Base-by-base conservation (phyloP, 2,113 vertebrate species). In the Eolophus roseicapilla region DNA sequence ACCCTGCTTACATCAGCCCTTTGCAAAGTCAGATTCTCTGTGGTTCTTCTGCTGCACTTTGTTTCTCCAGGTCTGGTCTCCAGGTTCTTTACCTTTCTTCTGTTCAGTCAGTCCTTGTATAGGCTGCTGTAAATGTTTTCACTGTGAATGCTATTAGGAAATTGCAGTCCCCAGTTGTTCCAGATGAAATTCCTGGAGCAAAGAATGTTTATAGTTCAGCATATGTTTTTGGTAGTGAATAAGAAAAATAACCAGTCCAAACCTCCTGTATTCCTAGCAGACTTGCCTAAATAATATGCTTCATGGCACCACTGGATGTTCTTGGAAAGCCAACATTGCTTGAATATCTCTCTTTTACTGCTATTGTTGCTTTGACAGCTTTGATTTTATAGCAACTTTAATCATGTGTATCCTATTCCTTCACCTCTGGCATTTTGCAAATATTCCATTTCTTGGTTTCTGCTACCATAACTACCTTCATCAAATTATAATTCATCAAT, bases 341-440 rank as follows among this genome's bases (percentile, higher is more conserved):
- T 91, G 92, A 97, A 94, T 97, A 97, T 97, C 97, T 98, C 94
- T 97, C 95, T 96, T 97, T 97, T 97, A 98, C 9, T 76, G 95
- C 93, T 97, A 88, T 97, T 97, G 97, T 97, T 97, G 85, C 92
- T 96, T 98, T 98, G 97, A 98, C 97, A 97, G 95, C 91, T 97
- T 97, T 97, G 97, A 97, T 97, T 98, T 98, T 97, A 98, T 96
- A 95, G 96, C 91, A 94, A 76, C 95, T 97, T 98, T 97, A 98
- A 98, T 98, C 97, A 98, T 97, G 94, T 98, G 93, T 97, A 95
- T 97, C 97, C 97, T 97, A 84, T 97, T 97, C 88, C 91, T 98
- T 98, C 97, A 98, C 96, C 97, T 97, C 97, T 98, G 97, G 96
- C 97, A 97, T 98, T 98, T 98, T 96, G 94, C 95, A 98, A 97